phyloP scores from a whole-genome alignment of 1,140 invertebrate species.

The Parasteatoda tepidariorum region DNA sequence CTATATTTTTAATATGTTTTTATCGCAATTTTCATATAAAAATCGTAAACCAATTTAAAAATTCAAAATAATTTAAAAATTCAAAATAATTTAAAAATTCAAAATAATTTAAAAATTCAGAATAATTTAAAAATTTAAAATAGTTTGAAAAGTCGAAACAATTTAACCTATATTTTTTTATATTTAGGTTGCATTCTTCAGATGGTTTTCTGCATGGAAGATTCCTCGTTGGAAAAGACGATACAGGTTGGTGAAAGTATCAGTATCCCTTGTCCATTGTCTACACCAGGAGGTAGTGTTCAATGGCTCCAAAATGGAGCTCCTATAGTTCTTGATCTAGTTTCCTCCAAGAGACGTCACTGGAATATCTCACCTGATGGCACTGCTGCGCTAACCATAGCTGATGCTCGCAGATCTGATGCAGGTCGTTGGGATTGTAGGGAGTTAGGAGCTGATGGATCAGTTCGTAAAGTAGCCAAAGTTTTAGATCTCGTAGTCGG shows the following conservation, averaged over 20 bases:
- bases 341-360: slow-evolving; percentile 60
- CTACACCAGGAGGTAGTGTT: slow-evolving; percentile 63
- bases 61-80: no score
- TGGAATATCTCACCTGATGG: slow-evolving; percentile 64
- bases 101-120: no score
- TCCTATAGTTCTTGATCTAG: slow-evolving; percentile 61
- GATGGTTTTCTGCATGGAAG: not conserved
- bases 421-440: slow-evolving; percentile 64
- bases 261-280: slow-evolving; percentile 64
- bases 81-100: no score
- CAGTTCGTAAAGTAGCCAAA: slow-evolving; percentile 59
- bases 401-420: slow-evolving; percentile 58
- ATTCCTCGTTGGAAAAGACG: slow-evolving; percentile 21
- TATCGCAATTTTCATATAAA: no score
- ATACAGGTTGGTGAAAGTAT: slow-evolving; percentile 59
- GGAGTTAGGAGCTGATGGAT: slow-evolving; percentile 61
- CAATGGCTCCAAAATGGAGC: slow-evolving; percentile 63
- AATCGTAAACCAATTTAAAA: no score
- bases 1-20: no score
- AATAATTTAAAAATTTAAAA: no score
- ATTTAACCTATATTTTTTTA: no score
- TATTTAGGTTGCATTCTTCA: not conserved
- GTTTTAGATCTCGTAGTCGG: slow-evolving; percentile 63
- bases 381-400: slow-evolving; percentile 62
- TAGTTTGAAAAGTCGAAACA: no score